A percentile compares a stretch with the other conserved stretches of the same genome.
These are phyloP conservation scores for Okapia johnstoni DNA, from an alignment of 2,113 vertebrate species.

Conservation along the genomic window DNA sequence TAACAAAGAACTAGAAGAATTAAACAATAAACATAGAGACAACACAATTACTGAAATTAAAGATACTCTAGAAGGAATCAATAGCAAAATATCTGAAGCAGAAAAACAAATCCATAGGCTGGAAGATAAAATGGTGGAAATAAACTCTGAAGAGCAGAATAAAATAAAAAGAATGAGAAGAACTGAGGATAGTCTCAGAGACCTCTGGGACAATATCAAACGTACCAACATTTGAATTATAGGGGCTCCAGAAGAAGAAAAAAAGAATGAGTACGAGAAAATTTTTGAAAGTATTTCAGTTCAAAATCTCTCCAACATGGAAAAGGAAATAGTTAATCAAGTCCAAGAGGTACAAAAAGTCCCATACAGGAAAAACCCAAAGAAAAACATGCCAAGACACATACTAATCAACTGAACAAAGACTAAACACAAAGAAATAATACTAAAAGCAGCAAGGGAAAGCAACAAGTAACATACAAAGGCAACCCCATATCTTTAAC, in stretches of 20 bases:
- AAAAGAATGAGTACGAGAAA: background rate
- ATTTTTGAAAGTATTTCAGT: background rate
- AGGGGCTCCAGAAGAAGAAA: background rate
- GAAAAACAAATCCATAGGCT: background rate
- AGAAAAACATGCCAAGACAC: background rate
- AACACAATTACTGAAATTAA: background rate
- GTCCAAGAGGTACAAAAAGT: background rate
- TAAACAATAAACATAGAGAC: background rate
- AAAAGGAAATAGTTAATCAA: background rate
- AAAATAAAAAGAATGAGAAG: background rate
- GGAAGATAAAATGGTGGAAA: background rate
- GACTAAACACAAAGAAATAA: background rate
- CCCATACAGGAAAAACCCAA: background rate
- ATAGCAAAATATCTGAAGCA: background rate
- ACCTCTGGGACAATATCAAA: background rate
- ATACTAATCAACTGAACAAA: background rate
- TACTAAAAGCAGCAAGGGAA: background rate
- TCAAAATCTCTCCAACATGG: background rate
- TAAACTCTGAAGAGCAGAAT: background rate
- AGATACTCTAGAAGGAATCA: background rate
- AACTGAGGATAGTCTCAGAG: background rate
- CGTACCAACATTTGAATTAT: background rate
- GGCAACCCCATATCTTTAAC: background rate
- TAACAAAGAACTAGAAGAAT: background rate
- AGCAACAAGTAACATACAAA: background rate